phyloP scores from a whole-genome alignment of 2,113 vertebrate species.

The Rhagologus leucostigma region DNA sequence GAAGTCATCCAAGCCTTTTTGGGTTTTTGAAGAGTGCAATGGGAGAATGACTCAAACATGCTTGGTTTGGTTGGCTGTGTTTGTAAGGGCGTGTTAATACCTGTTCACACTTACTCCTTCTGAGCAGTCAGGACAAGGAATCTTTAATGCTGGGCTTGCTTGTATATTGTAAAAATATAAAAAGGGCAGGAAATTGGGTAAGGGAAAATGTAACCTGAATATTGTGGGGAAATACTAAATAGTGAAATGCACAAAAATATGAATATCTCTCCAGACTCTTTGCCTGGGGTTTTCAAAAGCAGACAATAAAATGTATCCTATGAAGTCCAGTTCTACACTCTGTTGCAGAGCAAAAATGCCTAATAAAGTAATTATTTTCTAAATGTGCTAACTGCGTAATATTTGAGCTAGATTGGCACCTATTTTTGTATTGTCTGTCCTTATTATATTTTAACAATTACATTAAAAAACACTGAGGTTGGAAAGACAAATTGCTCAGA shows the following conservation, averaged over 20 bases:
- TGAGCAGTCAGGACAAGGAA: background rate
- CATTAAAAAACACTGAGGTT: background rate
- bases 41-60: background rate
- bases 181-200: background rate
- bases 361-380: background rate
- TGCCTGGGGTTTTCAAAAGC: background rate
- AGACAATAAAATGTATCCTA: background rate
- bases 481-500: background rate
- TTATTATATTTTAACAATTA: background rate
- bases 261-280: background rate
- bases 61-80: background rate
- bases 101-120: background rate
- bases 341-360: background rate
- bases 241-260: background rate
- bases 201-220: background rate
- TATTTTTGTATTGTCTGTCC: background rate
- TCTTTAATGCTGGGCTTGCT: background rate
- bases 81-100: background rate
- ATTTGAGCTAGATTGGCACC: background rate
- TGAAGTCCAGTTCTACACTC: background rate
- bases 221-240: background rate
- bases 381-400: background rate
- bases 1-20: background rate
- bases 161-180: background rate
- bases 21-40: background rate